These are phyloP conservation scores for Sisor rabdophorus DNA, from an alignment of 2,113 vertebrate species.

Conservation along the genomic window DNA sequence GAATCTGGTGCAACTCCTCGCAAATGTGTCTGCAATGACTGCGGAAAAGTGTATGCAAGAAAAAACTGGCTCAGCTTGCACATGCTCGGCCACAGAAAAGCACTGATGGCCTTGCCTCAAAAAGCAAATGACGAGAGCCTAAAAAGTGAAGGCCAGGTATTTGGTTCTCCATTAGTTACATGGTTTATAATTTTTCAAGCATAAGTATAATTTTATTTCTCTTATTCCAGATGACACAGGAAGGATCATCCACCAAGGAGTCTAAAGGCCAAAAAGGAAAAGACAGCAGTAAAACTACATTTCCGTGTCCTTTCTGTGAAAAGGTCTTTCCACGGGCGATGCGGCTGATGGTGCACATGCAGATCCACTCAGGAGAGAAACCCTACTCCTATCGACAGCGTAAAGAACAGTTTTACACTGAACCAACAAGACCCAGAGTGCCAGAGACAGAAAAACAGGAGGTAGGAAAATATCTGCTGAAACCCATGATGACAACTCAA, in stretches of 20 bases:
- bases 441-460: conserved; percentile 31
- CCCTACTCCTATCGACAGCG: conserved; percentile 49
- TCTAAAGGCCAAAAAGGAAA: conserved; percentile 25
- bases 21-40: neutral
- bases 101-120: neutral
- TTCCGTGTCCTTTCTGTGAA: conserved; percentile 44
- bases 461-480: conserved; percentile 43
- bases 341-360: conserved; percentile 44
- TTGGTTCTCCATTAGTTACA: neutral
- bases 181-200: neutral
- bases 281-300: conserved; percentile 28
- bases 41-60: conserved; percentile 10
- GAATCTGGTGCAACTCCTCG: neutral
- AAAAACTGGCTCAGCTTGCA: conserved; percentile 28
- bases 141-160: conserved; percentile 28
- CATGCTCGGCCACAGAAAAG: conserved; percentile 19
- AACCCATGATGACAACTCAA: conserved; percentile 39
- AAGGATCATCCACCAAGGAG: conserved; percentile 20
- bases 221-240: conserved; percentile 5
- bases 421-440: conserved; percentile 32
- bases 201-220: neutral
- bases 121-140: neutral
- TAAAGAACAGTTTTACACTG: conserved; percentile 41
- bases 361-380: conserved; percentile 60
- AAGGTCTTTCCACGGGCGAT: conserved; percentile 43